Evolutionary conservation across 1,140 invertebrate species (phyloP).

Genomic region (Neodiprion fabricii): DNA sequence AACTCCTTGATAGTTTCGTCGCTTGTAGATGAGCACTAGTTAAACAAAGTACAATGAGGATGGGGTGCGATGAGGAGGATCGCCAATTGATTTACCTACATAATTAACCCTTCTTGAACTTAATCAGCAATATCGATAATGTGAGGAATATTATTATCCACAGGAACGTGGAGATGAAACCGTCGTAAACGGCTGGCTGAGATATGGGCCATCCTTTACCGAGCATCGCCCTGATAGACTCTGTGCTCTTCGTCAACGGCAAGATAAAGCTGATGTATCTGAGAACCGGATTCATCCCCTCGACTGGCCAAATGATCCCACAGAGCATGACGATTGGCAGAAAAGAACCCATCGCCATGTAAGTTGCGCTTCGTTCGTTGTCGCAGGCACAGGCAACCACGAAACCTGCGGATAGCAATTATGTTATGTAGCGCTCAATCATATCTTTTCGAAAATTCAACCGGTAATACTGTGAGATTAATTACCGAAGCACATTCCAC

Average conservation of each 20-base stretch:
- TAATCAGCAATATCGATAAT: constrained; percentile 78
- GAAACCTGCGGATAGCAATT: constrained; percentile 69
- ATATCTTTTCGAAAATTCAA: neutral
- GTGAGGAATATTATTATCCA: constrained; percentile 88
- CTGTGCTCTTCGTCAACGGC: constrained; percentile 92
- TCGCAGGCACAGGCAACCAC: constrained; percentile 88
- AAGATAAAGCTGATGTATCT: constrained; percentile 80
- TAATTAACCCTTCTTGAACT: constrained; percentile 81
- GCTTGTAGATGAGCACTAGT: too few species aligned
- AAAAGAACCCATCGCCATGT: constrained; percentile 91
- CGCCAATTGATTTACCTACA: too few species aligned
- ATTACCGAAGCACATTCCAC: constrained; percentile 92
- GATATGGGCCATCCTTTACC: constrained; percentile 86
- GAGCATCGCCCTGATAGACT: constrained; percentile 85
- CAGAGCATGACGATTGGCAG: constrained; percentile 91
- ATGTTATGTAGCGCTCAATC: neutral
- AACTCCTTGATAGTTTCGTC: too few species aligned
- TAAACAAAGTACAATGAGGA: too few species aligned
- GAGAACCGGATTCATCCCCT: constrained; percentile 83
- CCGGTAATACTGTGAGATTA: neutral
- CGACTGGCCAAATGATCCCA: constrained; percentile 85
- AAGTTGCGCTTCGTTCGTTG: constrained; percentile 90
- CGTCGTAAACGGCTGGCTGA: constrained; percentile 81
- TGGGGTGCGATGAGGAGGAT: too few species aligned
- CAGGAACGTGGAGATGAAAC: constrained; percentile 81